A percentile compares a stretch with the other conserved stretches of the same genome.
phyloP scores from a whole-genome alignment of 2,113 vertebrate genomes.

The Erythrolamprus reginae region DNA sequence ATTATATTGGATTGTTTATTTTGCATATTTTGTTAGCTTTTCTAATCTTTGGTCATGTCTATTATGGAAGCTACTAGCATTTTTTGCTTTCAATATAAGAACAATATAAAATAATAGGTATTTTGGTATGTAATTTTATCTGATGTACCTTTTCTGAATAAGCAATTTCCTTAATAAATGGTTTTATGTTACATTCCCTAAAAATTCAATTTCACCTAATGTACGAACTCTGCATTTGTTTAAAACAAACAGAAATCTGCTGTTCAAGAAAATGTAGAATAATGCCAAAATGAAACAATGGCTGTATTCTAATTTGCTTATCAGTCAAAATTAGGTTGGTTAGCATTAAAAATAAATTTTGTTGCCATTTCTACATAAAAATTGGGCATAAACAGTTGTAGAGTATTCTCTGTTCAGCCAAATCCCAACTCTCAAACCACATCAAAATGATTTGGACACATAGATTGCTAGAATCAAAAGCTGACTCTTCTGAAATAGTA shows the following conservation, averaged over 20 bases:
- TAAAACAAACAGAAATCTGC: background rate
- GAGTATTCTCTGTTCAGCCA: background rate
- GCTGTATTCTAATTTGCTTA: background rate
- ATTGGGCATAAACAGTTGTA: background rate
- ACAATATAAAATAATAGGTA: background rate
- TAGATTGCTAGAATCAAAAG: background rate
- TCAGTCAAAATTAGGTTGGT: background rate
- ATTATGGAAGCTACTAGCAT: background rate
- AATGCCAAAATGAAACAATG: background rate
- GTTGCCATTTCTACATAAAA: background rate
- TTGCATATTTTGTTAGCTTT: conserved; percentile 41
- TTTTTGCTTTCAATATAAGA: background rate
- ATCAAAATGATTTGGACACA: background rate
- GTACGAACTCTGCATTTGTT: background rate
- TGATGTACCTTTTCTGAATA: background rate
- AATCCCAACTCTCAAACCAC: background rate
- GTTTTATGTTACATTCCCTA: background rate
- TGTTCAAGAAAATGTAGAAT: background rate
- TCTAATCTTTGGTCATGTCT: background rate
- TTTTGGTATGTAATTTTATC: background rate
- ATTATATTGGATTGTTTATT: conserved; percentile 57
- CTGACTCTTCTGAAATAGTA: background rate
- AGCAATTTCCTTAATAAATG: background rate
- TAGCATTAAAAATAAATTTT: background rate
- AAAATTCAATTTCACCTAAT: background rate